A percentile compares a stretch with the other conserved stretches of the same genome.
phyloP scores from a whole-genome alignment of 2,113 vertebrate genomes.

The Spilogale gracilis region DNA sequence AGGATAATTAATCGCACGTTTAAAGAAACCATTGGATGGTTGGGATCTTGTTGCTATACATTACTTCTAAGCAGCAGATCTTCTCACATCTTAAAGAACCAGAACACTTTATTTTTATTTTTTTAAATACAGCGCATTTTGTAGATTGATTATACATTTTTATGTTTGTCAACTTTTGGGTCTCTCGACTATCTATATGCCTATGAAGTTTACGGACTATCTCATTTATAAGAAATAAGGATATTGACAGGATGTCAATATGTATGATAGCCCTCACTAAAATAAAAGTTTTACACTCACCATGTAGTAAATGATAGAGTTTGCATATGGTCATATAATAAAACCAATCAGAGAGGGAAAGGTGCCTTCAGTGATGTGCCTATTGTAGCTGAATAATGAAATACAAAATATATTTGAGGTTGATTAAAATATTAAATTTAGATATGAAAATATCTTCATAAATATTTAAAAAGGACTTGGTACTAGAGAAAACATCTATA shows the following conservation, averaged over 20 bases:
- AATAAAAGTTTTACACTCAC: conserved; percentile 88
- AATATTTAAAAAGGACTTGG: conserved; percentile 57
- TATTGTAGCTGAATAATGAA: conserved; percentile 84
- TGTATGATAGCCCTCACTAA: conserved; percentile 86
- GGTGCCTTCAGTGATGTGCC: conserved; percentile 86
- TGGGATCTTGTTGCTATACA: conserved; percentile 48
- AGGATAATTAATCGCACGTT: conserved; percentile 66
- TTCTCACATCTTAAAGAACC: conserved; percentile 73
- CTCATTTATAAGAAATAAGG: conserved; percentile 83
- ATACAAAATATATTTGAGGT: conserved; percentile 84
- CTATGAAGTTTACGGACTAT: conserved; percentile 83
- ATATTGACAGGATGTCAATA: conserved; percentile 81
- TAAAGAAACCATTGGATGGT: conserved; percentile 64
- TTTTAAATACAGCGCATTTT: conserved; percentile 84
- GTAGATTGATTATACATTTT: conserved; percentile 80
- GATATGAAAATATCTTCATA: conserved; percentile 69
- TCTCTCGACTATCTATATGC: conserved; percentile 82
- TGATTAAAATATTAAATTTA: conserved; percentile 77
- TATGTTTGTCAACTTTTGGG: conserved; percentile 87
- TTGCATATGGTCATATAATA: conserved; percentile 88
- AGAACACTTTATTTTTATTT: conserved; percentile 81
- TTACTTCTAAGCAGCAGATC: conserved; percentile 72
- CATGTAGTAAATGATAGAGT: conserved; percentile 88
- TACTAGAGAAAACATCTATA: conserved; percentile 63
- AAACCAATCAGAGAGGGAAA: conserved; percentile 88